A percentile compares a stretch with the other conserved stretches of the same genome.
These are phyloP conservation scores for Xylocopa sonorina DNA, from an alignment of 1,140 invertebrate species.

Conservation along the genomic window DNA sequence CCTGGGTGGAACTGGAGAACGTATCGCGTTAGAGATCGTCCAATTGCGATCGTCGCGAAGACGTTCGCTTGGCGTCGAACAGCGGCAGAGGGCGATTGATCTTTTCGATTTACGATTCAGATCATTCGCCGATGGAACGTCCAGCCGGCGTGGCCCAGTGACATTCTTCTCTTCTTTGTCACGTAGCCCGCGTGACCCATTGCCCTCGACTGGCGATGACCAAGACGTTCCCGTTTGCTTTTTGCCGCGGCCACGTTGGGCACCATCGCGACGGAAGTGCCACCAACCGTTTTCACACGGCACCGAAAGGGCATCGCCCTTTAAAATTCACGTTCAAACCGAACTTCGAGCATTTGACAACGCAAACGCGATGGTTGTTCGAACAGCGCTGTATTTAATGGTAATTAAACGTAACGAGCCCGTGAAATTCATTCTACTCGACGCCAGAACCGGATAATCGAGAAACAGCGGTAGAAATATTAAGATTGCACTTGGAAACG, in stretches of 20 bases:
- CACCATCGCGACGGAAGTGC: background rate
- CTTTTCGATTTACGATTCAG: slow-evolving; percentile 43
- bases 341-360: too few species aligned
- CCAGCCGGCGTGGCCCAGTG: slow-evolving; percentile 57
- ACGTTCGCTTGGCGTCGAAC: background rate
- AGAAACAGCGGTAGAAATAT: too few species aligned
- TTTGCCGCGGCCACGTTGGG: background rate
- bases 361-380: too few species aligned
- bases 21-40: too few species aligned
- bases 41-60: background rate
- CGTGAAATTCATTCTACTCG: too few species aligned
- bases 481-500: too few species aligned
- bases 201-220: slow-evolving; percentile 48
- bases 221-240: slow-evolving; percentile 25
- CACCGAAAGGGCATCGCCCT: background rate
- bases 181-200: slow-evolving; percentile 40
- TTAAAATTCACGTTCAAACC: background rate
- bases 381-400: too few species aligned
- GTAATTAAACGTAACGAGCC: too few species aligned
- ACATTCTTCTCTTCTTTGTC: slow-evolving; percentile 53
- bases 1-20: too few species aligned
- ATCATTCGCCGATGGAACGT: slow-evolving; percentile 14
- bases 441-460: too few species aligned
- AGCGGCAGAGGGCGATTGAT: background rate
- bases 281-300: background rate